A percentile compares a stretch with the other conserved stretches of the same genome.
phyloP scores from a whole-genome alignment of 1,140 invertebrate species.

The Drosophila lacertosa region DNA sequence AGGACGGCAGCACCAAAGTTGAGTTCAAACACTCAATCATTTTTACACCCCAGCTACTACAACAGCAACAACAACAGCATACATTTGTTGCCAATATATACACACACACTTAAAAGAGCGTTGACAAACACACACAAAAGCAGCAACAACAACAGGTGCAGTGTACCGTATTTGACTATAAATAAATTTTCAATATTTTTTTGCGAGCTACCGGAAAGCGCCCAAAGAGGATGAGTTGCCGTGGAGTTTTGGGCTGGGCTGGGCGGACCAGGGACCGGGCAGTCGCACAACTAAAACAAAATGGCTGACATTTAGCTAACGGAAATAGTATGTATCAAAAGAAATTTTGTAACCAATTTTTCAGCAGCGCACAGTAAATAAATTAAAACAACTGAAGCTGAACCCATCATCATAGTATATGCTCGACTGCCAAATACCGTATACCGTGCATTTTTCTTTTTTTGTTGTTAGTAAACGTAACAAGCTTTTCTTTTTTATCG shows the following conservation, averaged over 20 bases:
- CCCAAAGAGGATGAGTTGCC: neutral
- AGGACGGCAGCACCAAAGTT: constrained; percentile 57
- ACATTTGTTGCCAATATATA: constrained; percentile 19
- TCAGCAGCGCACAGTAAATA: constrained; percentile 1
- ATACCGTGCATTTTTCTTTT: too few relatives aligned
- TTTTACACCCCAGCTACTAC: constrained; percentile 65
- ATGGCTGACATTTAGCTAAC: constrained; percentile 39
- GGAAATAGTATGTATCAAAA: constrained; percentile 13
- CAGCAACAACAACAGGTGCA: constrained; percentile 62
- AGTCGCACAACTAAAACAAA: constrained; percentile 36
- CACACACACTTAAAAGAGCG: constrained; percentile 1
- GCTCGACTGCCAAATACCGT: neutral
- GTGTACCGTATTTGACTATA: constrained; percentile 74
- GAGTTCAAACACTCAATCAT: constrained; percentile 77
- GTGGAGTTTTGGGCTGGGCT: neutral
- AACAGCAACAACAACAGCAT: constrained; percentile 51
- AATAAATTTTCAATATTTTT: constrained; percentile 77
- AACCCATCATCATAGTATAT: too few relatives aligned
- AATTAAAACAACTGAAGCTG: neutral
- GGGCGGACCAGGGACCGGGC: neutral
- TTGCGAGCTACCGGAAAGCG: constrained; percentile 35
- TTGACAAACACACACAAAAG: constrained; percentile 31
- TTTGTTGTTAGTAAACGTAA: too few relatives aligned
- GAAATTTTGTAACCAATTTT: constrained; percentile 10
- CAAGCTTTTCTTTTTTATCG: too few relatives aligned